These are phyloP conservation scores for Lepus oiostolus DNA, from an alignment of 2,797 vertebrate genomes.

Conservation along the genomic window DNA sequence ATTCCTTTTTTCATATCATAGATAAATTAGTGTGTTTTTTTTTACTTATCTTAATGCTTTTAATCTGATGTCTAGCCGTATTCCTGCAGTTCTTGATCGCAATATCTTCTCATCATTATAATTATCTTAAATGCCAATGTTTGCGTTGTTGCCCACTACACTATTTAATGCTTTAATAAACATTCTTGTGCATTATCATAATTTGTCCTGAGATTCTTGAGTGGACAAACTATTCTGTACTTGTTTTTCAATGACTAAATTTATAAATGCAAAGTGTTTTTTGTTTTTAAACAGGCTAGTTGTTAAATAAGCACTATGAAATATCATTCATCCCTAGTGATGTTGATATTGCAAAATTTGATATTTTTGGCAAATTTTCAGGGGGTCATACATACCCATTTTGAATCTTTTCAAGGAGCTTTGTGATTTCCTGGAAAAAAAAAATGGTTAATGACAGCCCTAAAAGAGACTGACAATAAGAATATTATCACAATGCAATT, in stretches of 20 bases:
- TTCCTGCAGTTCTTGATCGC: not conserved
- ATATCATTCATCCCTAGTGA: not conserved
- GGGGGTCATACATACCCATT: not conserved
- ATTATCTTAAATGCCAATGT: not conserved
- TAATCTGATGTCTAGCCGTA: not conserved
- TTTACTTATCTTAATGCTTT: not conserved
- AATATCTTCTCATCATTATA: not conserved
- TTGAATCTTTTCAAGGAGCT: not conserved
- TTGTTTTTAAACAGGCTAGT: not conserved
- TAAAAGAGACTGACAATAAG: constrained; percentile 54
- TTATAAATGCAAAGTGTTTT: not conserved
- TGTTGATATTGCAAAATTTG: not conserved
- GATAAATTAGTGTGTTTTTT: not conserved
- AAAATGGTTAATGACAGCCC: not conserved
- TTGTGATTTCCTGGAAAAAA: not conserved
- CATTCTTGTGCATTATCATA: not conserved
- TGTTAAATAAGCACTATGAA: not conserved
- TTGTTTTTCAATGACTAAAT: not conserved
- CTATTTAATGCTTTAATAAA: not conserved
- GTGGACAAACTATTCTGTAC: not conserved
- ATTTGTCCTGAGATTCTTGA: not conserved
- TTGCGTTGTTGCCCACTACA: not conserved
- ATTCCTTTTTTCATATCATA: not conserved
- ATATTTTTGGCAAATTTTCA: constrained; percentile 16
- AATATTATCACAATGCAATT: constrained; percentile 26